Evolutionary conservation across 2,113 vertebrate genomes (phyloP), one percentile per base, ranked within the genome.

Genomic region (Cephalopterus ornatus): DNA sequence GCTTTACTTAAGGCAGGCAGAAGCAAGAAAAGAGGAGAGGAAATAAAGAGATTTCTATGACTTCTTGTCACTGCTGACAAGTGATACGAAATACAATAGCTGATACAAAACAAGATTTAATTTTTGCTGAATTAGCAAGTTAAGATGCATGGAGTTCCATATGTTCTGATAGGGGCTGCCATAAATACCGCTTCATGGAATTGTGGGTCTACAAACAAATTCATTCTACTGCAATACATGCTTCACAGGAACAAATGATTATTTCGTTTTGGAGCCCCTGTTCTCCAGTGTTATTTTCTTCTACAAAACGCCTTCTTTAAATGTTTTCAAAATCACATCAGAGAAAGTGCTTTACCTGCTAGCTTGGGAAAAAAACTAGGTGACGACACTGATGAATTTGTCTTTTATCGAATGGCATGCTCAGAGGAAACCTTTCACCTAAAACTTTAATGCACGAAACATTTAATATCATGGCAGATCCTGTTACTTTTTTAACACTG

Each of bases 111-210:
- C 16, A 74, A 84, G 50, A 35, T n/a, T 90, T 70, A 42, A 58
- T 85, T 85, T 92, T 35, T 55, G 9, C 94, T 88, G 91, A 73
- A 88, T 91, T 89, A 92, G 49, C 15, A 88, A 86, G 22, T 28
- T 76, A 47, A 89, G 37, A 91, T 65, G 27, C 37, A 86, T 35
- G 41, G 70, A 86, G 22, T 41, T 91, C 77, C 80, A 88, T 46
- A 49, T 88, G 84, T 91, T 95, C 42, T 86, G 41, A 80, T 72
- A 67, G 63, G 23, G 32, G 50, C 63, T 94, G 52, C 35, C 91
- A 33, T 49, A 88, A 93, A 76, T 71, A 46, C 32, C 32, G 7
- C 42, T 85, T 41, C 50, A 81, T 93, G 67, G 49, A 88, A 66
- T 42, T 75, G 19, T 75, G 41, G 41, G 12, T 89, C 55, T 89